Base-by-base conservation (phyloP, 2,888 invertebrate species). In the Merodon equestris region DNA sequence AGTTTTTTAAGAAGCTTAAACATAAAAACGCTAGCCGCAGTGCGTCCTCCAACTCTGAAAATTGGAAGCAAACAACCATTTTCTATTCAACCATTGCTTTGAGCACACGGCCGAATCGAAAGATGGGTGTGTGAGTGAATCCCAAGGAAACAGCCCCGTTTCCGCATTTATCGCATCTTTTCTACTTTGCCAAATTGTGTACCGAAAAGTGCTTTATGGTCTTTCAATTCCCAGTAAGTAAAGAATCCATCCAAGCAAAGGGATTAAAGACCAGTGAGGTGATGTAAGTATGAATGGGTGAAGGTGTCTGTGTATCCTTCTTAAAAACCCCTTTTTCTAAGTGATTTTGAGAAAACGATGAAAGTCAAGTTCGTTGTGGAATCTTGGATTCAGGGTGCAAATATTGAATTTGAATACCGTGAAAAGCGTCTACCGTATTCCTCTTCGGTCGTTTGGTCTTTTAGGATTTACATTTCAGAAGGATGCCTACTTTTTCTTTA, bases 381-480 rank as follows among this genome's bases (percentile, higher is more conserved):
- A 45, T 19, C 27, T 19, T 18, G 53, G 53, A 53, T 40, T 40
- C 47, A 48, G 40, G 57, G 75, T 63, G 70, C 13, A 75, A 57
- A 70, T 70, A 70, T 70, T 70, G 58, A 75, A 70, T 75, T 47
- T 68, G 56, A 63, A 56, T 67, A 50, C 42, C 60, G 63, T 53
- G 56, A 54, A 58, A 50, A 74, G 45, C 63, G n/a, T n/a, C n/a
- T n/a, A n/a, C n/a, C n/a, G n/a, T n/a, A n/a, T n/a, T n/a, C n/a
- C n/a, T n/a, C n/a, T n/a, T n/a, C n/a, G n/a, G n/a, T n/a, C n/a
- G n/a, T n/a, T n/a, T n/a, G n/a, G n/a, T n/a, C n/a, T n/a, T n/a
- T n/a, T n/a, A n/a, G n/a, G n/a, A n/a, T n/a, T n/a, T n/a, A n/a
- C n/a, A n/a, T n/a, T n/a, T n/a, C n/a, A n/a, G n/a, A n/a, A n/a